Evolutionary conservation across 2,888 invertebrate species (phyloP), one percentile per base, ranked within the genome.

Genomic region (Allacma fusca): DNA sequence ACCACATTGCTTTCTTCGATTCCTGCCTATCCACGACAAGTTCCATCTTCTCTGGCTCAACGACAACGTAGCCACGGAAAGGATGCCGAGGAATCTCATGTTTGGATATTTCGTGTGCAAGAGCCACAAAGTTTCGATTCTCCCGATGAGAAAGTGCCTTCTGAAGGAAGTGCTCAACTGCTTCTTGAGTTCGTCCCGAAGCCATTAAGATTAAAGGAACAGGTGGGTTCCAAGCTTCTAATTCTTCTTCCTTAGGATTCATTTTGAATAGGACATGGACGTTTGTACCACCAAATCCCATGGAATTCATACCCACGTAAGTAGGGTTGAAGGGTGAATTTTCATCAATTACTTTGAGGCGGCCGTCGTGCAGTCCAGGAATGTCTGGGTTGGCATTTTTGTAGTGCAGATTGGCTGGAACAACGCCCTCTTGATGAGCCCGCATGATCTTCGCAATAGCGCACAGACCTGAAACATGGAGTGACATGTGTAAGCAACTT

Each of bases 241-340:
- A 16, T 50, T 13, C 19, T 50, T 50, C n/a, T 16, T 50, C 19
- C 2, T 16, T 1, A 9, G 34, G 34, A 34, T 34, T 50, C 50
- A 50, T 19, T 19, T 50, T 50, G 16, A 97, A 89, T 83, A 97
- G 89, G 0, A 95, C 88, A 88, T 97, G 97, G 19, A 94, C 96
- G 88, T 97, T 97, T 65, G 96, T 95, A 75, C 98, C 98, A 80
- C 98, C 98, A 88, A 98, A 98, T 21, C 98, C 98, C 87, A 99
- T 99, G 13, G 97, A 97, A 88, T 98, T 99, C 40, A 99, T 88
- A 24, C 93, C 97, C 72, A 95, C 92, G 79, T 94, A 90, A n/a
- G 97, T 97, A 69, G 97, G 97, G 75, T 92, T 91, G 93, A 94
- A 97, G 29, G 92, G 91, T 1, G 21, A 28, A 24, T 78, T 75